Base-by-base conservation (phyloP, 1,140 invertebrate genomes). In the Oedothorax gibbosus region DNA sequence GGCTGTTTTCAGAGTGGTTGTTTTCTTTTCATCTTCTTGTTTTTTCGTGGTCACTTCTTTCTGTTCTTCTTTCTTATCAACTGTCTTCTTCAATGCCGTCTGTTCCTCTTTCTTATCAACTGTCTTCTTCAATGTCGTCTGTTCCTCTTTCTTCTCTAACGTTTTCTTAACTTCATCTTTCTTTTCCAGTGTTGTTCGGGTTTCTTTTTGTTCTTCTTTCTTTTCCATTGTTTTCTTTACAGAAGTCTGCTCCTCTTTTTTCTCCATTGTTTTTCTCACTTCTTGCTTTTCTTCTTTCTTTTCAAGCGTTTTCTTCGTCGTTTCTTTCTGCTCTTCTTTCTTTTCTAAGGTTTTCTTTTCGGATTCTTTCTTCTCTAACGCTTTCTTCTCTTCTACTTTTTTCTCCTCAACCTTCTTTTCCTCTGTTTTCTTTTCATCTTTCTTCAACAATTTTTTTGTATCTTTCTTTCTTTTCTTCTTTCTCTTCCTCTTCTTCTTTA, bases 321-420 rank as follows among this genome's bases (percentile, higher is more conserved):
- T 56, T 14, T 64, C 57, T 53, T 68, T 71, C 57, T 56, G 18
- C 54, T 85, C 83, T 65, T 85, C 72, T 71, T 78, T 78, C 18
- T 79, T 78, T 12, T 80, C 72, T 18, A 73, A 50, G 2, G 65
- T 77, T 86, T 80, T 86, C 82, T 86, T 85, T 62, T 54, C 21
- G 54, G 54, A 65, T 85, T 89, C 87, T 83, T 66, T 75, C 18
- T 65, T 76, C 56, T 84, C 68, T 87, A 93, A 93, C 77, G 91
- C 90, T 35, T 68, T 80, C 60, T 78, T 75, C 49, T 75, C 12
- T 60, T 14, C 53, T 72, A 90, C 89, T 85, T 92, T 92, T 87
- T 95, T 92, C 87, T 95, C 93, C 88, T 93, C 93, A 3, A 66
- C 56, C 60, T 86, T 90, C 83, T 91, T 90, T 88, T 91, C 89